A percentile compares a stretch with the other conserved stretches of the same genome.
Evolutionary conservation across 2,113 vertebrate species (phyloP).

Genomic region (Willisornis vidua): DNA sequence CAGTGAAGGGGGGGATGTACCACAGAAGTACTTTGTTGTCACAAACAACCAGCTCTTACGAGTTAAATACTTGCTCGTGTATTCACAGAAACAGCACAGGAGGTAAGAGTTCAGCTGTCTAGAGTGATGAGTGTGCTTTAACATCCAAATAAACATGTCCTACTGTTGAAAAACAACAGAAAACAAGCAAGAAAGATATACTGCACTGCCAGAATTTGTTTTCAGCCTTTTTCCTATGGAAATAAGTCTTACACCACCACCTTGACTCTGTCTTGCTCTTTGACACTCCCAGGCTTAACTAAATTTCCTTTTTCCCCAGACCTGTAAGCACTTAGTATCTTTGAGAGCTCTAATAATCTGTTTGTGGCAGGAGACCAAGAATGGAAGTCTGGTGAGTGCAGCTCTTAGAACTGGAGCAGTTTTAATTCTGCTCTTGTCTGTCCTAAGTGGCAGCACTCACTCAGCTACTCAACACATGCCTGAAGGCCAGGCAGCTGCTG

Average conservation of each 20-base stretch:
- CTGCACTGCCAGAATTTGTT: background rate
- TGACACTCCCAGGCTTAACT: background rate
- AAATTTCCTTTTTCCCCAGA: background rate
- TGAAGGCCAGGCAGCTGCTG: background rate
- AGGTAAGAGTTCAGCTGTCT: constrained; percentile 76
- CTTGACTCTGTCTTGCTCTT: background rate
- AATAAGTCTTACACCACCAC: background rate
- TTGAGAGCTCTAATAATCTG: background rate
- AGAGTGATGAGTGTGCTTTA: background rate
- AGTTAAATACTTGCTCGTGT: constrained; percentile 94
- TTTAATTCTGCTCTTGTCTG: background rate
- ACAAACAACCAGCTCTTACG: constrained; percentile 95
- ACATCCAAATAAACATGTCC: background rate
- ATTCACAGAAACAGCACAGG: constrained; percentile 88
- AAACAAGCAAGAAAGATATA: background rate
- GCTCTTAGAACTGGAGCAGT: background rate
- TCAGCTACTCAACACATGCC: background rate
- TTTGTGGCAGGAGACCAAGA: background rate
- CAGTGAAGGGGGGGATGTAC: constrained; percentile 94
- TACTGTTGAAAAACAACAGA: background rate
- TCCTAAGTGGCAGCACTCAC: background rate
- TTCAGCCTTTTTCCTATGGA: background rate
- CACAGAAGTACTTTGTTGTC: constrained; percentile 96
- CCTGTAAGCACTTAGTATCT: background rate
- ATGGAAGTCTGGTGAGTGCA: background rate